Evolutionary conservation across 2,888 invertebrate genomes (phyloP).

Genomic region (Ornithoptera priamus): DNA sequence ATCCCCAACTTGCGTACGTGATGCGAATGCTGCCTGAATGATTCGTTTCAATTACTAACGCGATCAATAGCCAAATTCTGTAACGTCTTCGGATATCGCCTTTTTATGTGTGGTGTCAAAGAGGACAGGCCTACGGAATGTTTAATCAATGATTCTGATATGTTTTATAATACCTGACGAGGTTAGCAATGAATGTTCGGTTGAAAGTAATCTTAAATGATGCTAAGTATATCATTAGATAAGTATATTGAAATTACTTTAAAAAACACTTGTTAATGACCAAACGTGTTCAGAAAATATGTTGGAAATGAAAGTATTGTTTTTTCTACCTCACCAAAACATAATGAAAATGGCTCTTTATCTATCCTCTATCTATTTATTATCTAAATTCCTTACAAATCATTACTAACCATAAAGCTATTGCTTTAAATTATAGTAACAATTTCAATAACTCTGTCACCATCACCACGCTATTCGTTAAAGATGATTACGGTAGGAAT

Average conservation of each 20-base stretch:
- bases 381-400: no score
- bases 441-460: no score
- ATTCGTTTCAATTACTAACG: conserved; percentile 57
- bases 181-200: not conserved
- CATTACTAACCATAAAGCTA: no score
- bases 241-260: not conserved
- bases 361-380: not conserved
- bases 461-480: no score
- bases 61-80: conserved; percentile 62
- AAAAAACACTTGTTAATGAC: not conserved
- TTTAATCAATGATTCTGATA: conserved; percentile 15
- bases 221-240: not conserved
- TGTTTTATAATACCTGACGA: conserved; percentile 9
- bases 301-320: no score
- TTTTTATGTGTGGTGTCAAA: conserved; percentile 25
- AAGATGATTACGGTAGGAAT: no score
- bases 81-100: conserved; percentile 38
- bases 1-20: conserved; percentile 62
- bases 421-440: no score
- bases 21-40: conserved; percentile 54
- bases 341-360: no score
- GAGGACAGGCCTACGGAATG: conserved; percentile 5
- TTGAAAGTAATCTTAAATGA: conserved; percentile 5
- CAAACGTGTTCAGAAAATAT: no score
- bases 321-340: no score